Evolutionary conservation across 1,140 invertebrate species (phyloP), one percentile per base, ranked within the genome.

Genomic region (Dendroctonus valens): DNA sequence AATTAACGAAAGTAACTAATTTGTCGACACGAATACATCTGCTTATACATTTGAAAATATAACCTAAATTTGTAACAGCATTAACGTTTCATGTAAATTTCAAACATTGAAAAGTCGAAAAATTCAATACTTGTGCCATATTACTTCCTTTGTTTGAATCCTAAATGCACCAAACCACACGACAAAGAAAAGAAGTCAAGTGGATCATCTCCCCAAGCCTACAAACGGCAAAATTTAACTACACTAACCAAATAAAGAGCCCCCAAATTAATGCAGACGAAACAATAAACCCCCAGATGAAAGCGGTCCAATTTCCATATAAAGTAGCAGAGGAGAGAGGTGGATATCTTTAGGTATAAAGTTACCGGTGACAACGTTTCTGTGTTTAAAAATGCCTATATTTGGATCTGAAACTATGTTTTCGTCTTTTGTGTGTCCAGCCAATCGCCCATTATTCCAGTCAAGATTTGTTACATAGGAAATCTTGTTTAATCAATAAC

Each of bases 261-360:
- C 52, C 61, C 61, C 40, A 64, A 67, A 67, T 67, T 67, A 55
- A 67, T 67, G 65, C 65, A 67, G 59, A 60, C 65, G 52, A 67
- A 67, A 67, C 65, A 67, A 67, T 67, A 67, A 61, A 60, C 65
- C 58, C 50, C 42, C 51, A 54, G 46, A 59, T 60, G 55, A 60
- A 67, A 67, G 59, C 58, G 59, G 50, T 38, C 37, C 52, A 55
- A 67, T 67, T 67, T 60, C 58, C 65, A 67, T 67, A 67, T 67
- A 67, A 59, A 67, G 59, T 54, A 55, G 65, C 59, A 41, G 5
- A 37, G 51, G 49, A 12, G 50, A 12, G 54, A 59, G 60, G 41
- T 42, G 14, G 60, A 62, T n/a, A 14, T 59, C 42, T 11, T 46
- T 53, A 53, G 38, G 40, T 58, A 15, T 41, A 41, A 58, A 58